Base-by-base conservation (phyloP, 1,140 invertebrate genomes). In the Campoletis sonorensis region DNA sequence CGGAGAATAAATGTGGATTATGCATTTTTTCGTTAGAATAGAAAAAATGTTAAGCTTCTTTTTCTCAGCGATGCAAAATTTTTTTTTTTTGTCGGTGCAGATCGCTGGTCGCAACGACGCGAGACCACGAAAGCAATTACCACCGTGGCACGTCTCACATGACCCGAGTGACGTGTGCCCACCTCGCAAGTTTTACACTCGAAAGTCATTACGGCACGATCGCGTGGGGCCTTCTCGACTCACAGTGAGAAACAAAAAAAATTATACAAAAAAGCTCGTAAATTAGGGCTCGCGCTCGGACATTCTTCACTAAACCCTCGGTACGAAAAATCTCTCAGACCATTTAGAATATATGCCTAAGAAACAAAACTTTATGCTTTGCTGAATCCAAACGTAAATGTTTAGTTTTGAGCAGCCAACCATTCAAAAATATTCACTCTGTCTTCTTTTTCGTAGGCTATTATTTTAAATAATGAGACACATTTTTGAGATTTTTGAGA, bases 101-200 rank as follows among this genome's bases (percentile, higher is more conserved):
- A n/a, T 21, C 54, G 54, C 21, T 58, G 4, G 81, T 86, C 71
- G 80, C 79, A 80, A 80, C 80, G 49, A 81, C 64, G 80, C 79
- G 82, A 84, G 84, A 84, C 84, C 11, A 13, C 40, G 85, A 80
- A 68, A 79, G 73, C 81, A 81, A 81, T 84, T 85, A 86, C 79
- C 82, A 86, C 76, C 61, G 77, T 84, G 86, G 87, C 86, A 87
- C 85, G 86, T 87, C 85, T 67, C 86, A 21, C 61, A 54, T 68
- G 70, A 71, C 73, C 51, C 81, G 70, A 18, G 37, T 27, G 40
- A 45, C 40, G 40, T 45, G 40, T 45, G 40, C 40, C 40, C 40
- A 45, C 8, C 40, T 13, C 21, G 30, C 23, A 70, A 51, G 51
- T 30, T 78, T 26, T 40, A n/a, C 54, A 27, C 33, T 80, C 80